Evolutionary conservation across 2,888 invertebrate species (phyloP).

Genomic region (Eilema griseolum): DNA sequence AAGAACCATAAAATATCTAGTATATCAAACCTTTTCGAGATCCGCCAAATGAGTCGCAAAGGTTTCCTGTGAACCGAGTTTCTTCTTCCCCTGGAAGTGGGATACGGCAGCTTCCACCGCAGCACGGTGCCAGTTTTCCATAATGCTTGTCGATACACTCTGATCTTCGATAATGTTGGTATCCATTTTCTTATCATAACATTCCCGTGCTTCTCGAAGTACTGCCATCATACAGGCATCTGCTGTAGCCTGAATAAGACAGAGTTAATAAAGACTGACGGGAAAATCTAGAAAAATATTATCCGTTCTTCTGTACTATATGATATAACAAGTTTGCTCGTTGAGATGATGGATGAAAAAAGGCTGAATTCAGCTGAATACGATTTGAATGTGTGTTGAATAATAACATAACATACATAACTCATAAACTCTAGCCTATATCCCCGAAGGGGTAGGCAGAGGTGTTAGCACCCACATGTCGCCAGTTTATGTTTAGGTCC

Average conservation of each 20-base stretch:
- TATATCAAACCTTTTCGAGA: slow-evolving; percentile 28
- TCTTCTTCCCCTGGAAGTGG: slow-evolving; percentile 46
- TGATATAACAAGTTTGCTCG: too few relatives aligned
- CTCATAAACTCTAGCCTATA: too few relatives aligned
- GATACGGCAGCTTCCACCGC: slow-evolving; percentile 27
- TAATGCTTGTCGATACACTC: slow-evolving; percentile 26
- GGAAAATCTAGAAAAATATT: neutral
- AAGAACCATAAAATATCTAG: neutral
- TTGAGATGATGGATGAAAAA: too few relatives aligned
- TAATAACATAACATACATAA: too few relatives aligned
- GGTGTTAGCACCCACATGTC: too few relatives aligned
- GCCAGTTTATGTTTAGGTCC: too few relatives aligned
- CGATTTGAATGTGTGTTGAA: too few relatives aligned
- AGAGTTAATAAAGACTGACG: neutral
- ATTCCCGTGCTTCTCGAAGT: slow-evolving; percentile 38
- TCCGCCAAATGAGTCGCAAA: slow-evolving; percentile 23
- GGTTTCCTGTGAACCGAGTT: slow-evolving; percentile 36
- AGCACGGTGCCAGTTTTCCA: slow-evolving; percentile 30
- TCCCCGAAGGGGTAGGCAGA: too few relatives aligned
- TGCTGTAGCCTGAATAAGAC: slow-evolving; percentile 45
- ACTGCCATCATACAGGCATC: slow-evolving; percentile 45
- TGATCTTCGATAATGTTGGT: slow-evolving; percentile 39
- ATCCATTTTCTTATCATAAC: slow-evolving; percentile 51
- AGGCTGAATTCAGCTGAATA: too few relatives aligned
- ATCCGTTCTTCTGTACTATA: neutral